These are phyloP conservation scores for Drosophila lacertosa DNA, from an alignment of 1,140 invertebrate species.

Conservation along the genomic window DNA sequence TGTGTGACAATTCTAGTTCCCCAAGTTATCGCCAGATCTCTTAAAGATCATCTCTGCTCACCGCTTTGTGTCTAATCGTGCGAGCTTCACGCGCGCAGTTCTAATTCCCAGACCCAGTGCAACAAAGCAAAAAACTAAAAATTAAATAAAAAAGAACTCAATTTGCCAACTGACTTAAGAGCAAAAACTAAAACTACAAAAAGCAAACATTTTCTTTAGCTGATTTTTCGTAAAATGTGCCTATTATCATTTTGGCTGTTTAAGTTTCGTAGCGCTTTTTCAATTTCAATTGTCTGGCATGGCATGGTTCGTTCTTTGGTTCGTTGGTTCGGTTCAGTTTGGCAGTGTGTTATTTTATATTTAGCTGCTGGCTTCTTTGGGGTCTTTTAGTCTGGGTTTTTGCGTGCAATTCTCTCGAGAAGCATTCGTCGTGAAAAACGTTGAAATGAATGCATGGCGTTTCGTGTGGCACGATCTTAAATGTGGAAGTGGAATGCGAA, in stretches of 20 bases:
- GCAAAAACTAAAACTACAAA: slow-evolving; percentile 10
- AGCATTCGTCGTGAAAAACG: slow-evolving; percentile 22
- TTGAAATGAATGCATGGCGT: slow-evolving; percentile 34
- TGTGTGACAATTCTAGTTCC: background rate
- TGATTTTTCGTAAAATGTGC: slow-evolving; percentile 48
- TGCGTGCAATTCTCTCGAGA: slow-evolving; percentile 18
- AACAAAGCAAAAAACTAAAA: background rate
- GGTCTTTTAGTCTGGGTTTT: slow-evolving; percentile 17
- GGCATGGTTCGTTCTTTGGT: slow-evolving; percentile 25
- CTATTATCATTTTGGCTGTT: slow-evolving; percentile 45
- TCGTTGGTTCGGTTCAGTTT: slow-evolving; percentile 15
- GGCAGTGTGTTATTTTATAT: slow-evolving; percentile 44
- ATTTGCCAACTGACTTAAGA: slow-evolving; percentile 4
- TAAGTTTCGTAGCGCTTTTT: slow-evolving; percentile 37
- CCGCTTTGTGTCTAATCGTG: slow-evolving; percentile 31
- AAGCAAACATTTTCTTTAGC: slow-evolving; percentile 40
- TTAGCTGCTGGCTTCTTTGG: slow-evolving; percentile 43
- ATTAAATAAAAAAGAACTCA: background rate
- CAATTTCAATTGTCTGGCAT: slow-evolving; percentile 49
- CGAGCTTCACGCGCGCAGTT: slow-evolving; percentile 35
- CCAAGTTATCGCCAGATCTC: background rate
- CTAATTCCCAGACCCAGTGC: slow-evolving; percentile 36
- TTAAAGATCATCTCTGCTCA: slow-evolving; percentile 1
- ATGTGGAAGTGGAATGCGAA: slow-evolving; percentile 33
- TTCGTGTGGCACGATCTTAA: slow-evolving; percentile 47